A percentile compares a stretch with the other conserved stretches of the same genome.
Evolutionary conservation across 2,888 invertebrate species (phyloP).

Genomic region (Stomorhina lunata): DNA sequence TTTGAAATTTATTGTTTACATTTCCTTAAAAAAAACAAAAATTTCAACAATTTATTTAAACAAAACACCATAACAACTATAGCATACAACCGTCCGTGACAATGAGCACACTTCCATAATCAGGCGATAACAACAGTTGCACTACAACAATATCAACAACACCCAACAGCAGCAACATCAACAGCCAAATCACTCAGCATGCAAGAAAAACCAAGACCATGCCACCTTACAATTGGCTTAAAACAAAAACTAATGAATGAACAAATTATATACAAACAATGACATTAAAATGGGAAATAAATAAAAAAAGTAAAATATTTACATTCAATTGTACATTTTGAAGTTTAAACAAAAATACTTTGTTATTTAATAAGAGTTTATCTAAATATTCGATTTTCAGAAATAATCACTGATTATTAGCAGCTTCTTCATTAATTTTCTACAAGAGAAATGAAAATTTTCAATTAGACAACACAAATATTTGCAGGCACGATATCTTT

Average conservation of each 20-base stretch:
- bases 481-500: too few relatives aligned
- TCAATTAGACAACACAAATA: too few relatives aligned
- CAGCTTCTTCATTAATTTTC: too few relatives aligned
- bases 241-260: slow-evolving; percentile 27
- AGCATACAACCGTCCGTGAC: slow-evolving; percentile 49
- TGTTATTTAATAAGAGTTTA: too few relatives aligned
- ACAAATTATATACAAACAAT: slow-evolving; percentile 16
- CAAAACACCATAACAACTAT: slow-evolving; percentile 33
- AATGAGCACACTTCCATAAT: slow-evolving; percentile 54
- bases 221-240: not conserved
- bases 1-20: slow-evolving; percentile 33
- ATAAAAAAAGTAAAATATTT: not conserved
- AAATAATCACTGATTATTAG: too few relatives aligned
- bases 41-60: slow-evolving; percentile 54
- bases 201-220: slow-evolving; percentile 36
- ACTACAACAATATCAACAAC: slow-evolving; percentile 23
- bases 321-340: not conserved
- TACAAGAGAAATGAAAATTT: too few relatives aligned
- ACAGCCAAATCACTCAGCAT: too few relatives aligned
- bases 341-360: not conserved
- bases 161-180: slow-evolving; percentile 13
- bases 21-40: slow-evolving; percentile 31
- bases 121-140: slow-evolving; percentile 47
- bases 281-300: slow-evolving; percentile 9
- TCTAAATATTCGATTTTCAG: too few relatives aligned